Conservation (phyloP, 2,888 invertebrate species). For the Mimachlamys varia region DNA sequence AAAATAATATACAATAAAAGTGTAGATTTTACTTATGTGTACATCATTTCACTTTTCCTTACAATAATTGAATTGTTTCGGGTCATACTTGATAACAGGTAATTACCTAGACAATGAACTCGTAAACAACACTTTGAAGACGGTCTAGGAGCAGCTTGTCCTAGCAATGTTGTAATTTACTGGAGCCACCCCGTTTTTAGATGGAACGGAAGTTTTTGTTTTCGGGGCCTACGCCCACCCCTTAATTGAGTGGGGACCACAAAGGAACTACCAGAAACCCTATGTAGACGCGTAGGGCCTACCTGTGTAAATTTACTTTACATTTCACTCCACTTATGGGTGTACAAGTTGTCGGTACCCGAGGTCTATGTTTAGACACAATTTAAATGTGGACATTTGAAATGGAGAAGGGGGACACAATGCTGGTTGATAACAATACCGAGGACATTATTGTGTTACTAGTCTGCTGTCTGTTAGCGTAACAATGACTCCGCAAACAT, state of each 20-base stretch:
- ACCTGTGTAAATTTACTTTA: slow-evolving; percentile 34
- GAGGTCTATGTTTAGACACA: slow-evolving; percentile 3
- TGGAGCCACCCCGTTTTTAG: neutral
- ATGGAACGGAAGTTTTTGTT: slow-evolving; percentile 32
- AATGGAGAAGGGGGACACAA: slow-evolving; percentile 31
- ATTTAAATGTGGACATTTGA: slow-evolving; percentile 29
- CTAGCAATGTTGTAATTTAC: slow-evolving; percentile 9
- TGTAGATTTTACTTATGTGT: neutral
- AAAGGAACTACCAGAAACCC: slow-evolving; percentile 28
- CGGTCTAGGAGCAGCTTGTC: neutral
- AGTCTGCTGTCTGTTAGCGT: neutral
- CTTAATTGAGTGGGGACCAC: slow-evolving; percentile 1
- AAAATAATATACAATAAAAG: neutral
- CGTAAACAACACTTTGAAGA: slow-evolving; percentile 8
- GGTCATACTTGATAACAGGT: neutral
- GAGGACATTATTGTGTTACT: neutral
- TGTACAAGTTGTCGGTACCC: slow-evolving; percentile 17
- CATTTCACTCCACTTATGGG: slow-evolving; percentile 9
- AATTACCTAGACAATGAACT: neutral
- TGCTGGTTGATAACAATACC: neutral
- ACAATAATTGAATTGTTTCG: neutral
- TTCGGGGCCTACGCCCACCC: slow-evolving; percentile 20
- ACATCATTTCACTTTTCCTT: neutral
- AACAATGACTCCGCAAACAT: slow-evolving; percentile 21
- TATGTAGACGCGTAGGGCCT: neutral